Evolutionary conservation across 2,888 invertebrate species (phyloP).

Genomic region (Dione juno): DNA sequence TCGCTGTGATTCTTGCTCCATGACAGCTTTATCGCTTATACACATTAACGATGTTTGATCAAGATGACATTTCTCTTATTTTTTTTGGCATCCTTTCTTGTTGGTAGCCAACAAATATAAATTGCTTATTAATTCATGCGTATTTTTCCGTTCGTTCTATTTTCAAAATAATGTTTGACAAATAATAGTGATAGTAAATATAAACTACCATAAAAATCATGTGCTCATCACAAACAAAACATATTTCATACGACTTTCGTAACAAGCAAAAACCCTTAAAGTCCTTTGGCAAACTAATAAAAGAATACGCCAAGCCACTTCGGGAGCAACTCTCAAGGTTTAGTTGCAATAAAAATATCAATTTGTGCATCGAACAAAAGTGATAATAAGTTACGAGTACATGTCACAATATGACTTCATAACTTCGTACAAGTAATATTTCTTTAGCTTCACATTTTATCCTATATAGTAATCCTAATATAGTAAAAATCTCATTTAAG

Average conservation of each 20-base stretch:
- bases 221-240: constrained; percentile 11
- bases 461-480: no score
- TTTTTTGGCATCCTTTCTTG: constrained; percentile 18
- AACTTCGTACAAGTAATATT: no score
- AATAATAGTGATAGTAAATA: not conserved
- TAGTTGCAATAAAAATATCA: constrained; percentile 15
- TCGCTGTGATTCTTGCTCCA: constrained; percentile 2
- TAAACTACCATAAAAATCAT: not conserved
- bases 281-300: constrained; percentile 34
- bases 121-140: not conserved
- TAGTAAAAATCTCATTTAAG: no score
- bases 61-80: constrained; percentile 23
- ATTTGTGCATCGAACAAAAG: constrained; percentile 6
- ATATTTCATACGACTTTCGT: constrained; percentile 26
- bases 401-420: no score
- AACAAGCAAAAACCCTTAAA: constrained; percentile 12
- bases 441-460: no score
- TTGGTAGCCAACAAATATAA: constrained; percentile 3
- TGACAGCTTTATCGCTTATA: constrained; percentile 25
- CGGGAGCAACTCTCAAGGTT: constrained; percentile 21
- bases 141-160: no score
- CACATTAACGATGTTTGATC: constrained; percentile 39
- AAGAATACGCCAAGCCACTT: constrained; percentile 30
- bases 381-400: not conserved
- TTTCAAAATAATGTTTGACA: no score